These are phyloP conservation scores for Tapera naevia DNA, from an alignment of 2,797 vertebrate genomes.

Conservation along the genomic window DNA sequence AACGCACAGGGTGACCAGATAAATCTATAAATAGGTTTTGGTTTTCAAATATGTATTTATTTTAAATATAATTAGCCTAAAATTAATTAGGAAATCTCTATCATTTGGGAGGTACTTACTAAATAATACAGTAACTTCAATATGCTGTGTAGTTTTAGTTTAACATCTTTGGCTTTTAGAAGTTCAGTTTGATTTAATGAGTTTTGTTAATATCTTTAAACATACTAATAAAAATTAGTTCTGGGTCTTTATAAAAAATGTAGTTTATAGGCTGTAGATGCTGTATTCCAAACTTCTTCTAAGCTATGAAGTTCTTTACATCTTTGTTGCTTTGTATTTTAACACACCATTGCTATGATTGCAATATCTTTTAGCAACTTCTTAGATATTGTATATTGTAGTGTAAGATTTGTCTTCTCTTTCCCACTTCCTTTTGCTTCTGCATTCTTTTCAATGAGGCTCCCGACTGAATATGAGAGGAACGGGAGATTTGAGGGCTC, in stretches of 20 bases:
- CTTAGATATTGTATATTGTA: slow-evolving; percentile 52
- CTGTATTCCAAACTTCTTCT: background rate
- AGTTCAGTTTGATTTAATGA: background rate
- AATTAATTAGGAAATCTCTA: background rate
- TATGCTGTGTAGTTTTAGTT: background rate
- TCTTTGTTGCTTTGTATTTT: slow-evolving; percentile 48
- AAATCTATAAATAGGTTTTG: background rate
- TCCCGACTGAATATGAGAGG: slow-evolving; percentile 98
- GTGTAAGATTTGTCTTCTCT: slow-evolving; percentile 81
- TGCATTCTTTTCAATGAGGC: slow-evolving; percentile 85
- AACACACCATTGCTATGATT: slow-evolving; percentile 23
- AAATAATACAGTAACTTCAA: background rate
- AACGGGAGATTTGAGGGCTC: slow-evolving; percentile 99
- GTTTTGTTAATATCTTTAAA: background rate
- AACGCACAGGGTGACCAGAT: background rate
- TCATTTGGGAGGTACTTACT: background rate
- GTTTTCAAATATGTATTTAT: background rate
- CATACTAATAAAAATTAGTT: background rate
- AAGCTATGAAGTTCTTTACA: slow-evolving; percentile 43
- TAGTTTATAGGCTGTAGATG: background rate
- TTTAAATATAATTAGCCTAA: background rate
- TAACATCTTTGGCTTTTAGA: background rate
- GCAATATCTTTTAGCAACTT: slow-evolving; percentile 52
- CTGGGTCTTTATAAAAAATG: background rate
- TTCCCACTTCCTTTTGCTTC: slow-evolving; percentile 82